Conservation (phyloP, 2,888 invertebrate genomes). For the Teleogryllus oceanicus region DNA sequence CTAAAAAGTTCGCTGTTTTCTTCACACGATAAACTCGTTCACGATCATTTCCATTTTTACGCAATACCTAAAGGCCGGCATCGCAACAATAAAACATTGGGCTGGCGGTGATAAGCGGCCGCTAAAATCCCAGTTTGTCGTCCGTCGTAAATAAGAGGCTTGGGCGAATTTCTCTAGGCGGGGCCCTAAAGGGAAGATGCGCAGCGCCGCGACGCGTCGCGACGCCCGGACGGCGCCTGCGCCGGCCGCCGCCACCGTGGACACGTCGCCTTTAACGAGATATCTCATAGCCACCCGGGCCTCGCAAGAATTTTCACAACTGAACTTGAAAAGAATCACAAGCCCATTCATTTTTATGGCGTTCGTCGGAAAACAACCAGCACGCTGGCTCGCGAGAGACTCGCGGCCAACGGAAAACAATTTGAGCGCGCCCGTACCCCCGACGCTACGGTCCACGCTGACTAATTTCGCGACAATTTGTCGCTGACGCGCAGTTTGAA, state of each 20-base stretch:
- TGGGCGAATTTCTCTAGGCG: background rate
- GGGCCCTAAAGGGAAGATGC: background rate
- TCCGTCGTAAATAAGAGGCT: background rate
- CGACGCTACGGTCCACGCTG: no score
- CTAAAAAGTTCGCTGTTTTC: background rate
- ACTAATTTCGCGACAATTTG: no score
- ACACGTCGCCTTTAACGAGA: conserved; percentile 18
- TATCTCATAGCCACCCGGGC: conserved; percentile 5
- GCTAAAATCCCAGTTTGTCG: background rate
- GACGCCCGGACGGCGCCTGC: background rate
- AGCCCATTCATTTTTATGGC: conserved; percentile 5
- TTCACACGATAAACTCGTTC: background rate
- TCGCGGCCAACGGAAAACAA: no score
- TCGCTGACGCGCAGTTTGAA: no score
- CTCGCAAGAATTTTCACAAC: background rate
- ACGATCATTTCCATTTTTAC: background rate
- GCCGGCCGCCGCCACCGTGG: background rate
- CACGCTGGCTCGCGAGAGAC: no score
- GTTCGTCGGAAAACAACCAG: no score
- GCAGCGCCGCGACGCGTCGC: background rate
- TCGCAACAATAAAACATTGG: background rate
- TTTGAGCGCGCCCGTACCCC: no score
- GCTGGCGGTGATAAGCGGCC: background rate
- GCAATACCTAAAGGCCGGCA: no score
- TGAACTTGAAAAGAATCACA: conserved; percentile 8